Conservation (phyloP, 2,113 vertebrate genomes). For the Dasyornis broadbenti region DNA sequence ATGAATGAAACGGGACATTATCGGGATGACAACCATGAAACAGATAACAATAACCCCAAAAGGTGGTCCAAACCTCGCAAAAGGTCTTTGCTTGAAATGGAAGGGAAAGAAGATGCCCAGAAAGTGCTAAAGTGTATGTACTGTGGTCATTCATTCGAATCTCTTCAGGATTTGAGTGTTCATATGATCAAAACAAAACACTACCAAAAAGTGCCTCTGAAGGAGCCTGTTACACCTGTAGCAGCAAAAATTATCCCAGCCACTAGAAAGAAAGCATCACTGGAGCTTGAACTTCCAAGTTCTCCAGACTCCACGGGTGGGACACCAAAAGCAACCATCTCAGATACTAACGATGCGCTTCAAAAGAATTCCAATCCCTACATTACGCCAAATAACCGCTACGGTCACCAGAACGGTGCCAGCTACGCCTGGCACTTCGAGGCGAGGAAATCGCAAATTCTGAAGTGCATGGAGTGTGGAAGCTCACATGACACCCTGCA, state of each 20-base stretch:
- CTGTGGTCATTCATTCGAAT: constrained; percentile 98
- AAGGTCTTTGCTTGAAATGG: constrained; percentile 96
- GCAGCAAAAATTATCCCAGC: constrained; percentile 93
- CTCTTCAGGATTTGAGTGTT: constrained; percentile 96
- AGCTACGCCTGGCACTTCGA: constrained; percentile 99
- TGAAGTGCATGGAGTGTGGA: constrained; percentile 99
- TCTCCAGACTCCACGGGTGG: constrained; percentile 94
- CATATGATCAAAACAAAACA: constrained; percentile 99
- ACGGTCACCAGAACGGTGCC: constrained; percentile 96
- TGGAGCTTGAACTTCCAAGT: constrained; percentile 92
- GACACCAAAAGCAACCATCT: constrained; percentile 82
- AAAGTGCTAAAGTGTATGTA: constrained; percentile 99
- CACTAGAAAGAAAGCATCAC: constrained; percentile 85
- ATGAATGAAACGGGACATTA: constrained; percentile 99
- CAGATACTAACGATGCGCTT: constrained; percentile 80
- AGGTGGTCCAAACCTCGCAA: constrained; percentile 99
- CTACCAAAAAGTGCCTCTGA: constrained; percentile 99
- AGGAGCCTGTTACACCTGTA: constrained; percentile 96
- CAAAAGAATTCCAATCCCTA: constrained; percentile 92
- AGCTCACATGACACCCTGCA: constrained; percentile 96
- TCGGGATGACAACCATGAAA: constrained; percentile 97
- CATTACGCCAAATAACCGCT: constrained; percentile 95
- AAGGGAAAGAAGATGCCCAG: constrained; percentile 97
- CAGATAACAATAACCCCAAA: constrained; percentile 88
- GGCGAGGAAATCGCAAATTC: constrained; percentile 95